phyloP scores from a whole-genome alignment of 2,797 vertebrate genomes.

The Oreortyx pictus region DNA sequence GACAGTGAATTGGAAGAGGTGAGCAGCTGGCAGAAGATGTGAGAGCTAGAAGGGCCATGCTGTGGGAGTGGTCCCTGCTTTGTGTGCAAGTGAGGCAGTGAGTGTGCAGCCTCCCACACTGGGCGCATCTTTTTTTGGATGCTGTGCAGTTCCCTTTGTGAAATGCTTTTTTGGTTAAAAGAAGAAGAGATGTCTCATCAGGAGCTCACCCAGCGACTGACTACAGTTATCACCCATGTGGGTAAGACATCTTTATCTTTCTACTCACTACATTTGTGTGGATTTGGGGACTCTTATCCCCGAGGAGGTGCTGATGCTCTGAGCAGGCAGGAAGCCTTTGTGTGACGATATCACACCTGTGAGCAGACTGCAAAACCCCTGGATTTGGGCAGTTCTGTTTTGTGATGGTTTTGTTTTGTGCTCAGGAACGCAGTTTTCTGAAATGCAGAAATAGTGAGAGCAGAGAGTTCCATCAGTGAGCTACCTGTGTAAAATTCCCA shows the following conservation, averaged over 20 bases:
- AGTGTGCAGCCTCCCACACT: conserved; percentile 63
- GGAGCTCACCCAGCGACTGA: conserved; percentile 90
- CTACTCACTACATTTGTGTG: neutral
- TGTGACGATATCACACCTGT: conserved; percentile 55
- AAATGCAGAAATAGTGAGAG: conserved; percentile 15
- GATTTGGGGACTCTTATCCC: neutral
- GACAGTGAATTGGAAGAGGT: conserved; percentile 16
- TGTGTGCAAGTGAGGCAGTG: conserved; percentile 63
- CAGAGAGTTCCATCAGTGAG: conserved; percentile 21
- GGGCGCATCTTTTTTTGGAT: conserved; percentile 62
- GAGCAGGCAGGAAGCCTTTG: conserved; percentile 26
- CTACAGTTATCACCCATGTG: conserved; percentile 93
- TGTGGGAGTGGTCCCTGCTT: conserved; percentile 78
- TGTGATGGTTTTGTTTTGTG: neutral
- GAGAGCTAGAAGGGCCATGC: conserved; percentile 58
- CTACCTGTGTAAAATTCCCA: conserved; percentile 32
- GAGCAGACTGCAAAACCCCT: neutral
- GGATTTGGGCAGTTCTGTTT: neutral
- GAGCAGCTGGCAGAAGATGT: conserved; percentile 56
- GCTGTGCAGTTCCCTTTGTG: conserved; percentile 70
- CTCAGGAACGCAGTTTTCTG: neutral
- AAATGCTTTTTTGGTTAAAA: conserved; percentile 92
- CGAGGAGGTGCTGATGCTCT: conserved; percentile 12
- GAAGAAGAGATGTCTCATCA: conserved; percentile 95
- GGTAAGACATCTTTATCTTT: conserved; percentile 83